A percentile compares a stretch with the other conserved stretches of the same genome.
These are phyloP conservation scores for Varecia variegata DNA, from an alignment of 2,797 vertebrate genomes.

Conservation along the genomic window DNA sequence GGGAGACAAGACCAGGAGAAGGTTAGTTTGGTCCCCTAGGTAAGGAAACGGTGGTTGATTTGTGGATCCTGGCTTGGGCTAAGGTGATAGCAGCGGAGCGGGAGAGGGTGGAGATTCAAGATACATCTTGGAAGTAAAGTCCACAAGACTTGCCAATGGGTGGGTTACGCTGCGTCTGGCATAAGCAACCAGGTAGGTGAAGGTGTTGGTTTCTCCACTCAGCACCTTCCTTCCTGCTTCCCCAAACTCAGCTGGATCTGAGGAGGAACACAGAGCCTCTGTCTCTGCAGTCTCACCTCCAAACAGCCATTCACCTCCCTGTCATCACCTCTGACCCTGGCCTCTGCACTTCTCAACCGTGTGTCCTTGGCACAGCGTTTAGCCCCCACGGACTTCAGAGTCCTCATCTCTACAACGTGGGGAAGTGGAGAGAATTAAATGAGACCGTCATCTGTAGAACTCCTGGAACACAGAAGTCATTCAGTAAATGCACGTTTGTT, in stretches of 20 bases:
- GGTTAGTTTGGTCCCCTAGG: not conserved
- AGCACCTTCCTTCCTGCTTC: not conserved
- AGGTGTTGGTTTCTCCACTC: not conserved
- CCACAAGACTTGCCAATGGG: too few species aligned
- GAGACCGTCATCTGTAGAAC: too few species aligned
- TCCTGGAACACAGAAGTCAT: not conserved
- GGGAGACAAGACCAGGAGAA: not conserved
- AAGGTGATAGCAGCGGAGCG: not conserved
- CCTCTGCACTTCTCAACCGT: not conserved
- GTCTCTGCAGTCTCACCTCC: not conserved
- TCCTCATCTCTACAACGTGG: not conserved
- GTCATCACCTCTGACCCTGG: not conserved
- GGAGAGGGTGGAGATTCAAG: not conserved
- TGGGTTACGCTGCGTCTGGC: accelerated
- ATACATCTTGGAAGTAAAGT: not conserved
- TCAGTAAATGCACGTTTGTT: not conserved
- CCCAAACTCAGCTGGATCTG: not conserved
- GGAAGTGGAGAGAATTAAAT: not conserved
- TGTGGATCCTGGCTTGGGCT: not conserved
- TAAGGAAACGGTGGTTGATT: not conserved
- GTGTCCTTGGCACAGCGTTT: not conserved
- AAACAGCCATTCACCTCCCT: not conserved
- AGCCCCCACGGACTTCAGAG: not conserved
- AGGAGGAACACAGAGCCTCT: not conserved
- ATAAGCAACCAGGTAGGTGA: not conserved